Evolutionary conservation across 2,113 vertebrate genomes (phyloP), one percentile per base, ranked within the genome.

Genomic region (Hiodon tergisus): DNA sequence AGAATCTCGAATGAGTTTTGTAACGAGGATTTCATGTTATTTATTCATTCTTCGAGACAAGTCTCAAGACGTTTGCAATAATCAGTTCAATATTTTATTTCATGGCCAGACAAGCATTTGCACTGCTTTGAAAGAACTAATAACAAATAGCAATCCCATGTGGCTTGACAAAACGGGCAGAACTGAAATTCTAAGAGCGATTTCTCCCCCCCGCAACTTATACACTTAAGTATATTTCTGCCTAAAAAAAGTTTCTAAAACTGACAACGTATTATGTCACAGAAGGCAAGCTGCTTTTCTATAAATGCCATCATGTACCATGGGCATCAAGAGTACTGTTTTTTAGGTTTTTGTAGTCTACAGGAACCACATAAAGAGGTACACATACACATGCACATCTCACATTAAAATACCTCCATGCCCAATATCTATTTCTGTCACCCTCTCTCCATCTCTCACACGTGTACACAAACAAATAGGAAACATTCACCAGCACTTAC

Each of bases 381-480:
- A 48, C 62, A 66, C 13, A 6, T 31, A 67, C 62, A 9, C 13
- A 74, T 17, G 8, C 46, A 46, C 53, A 14, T 16, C n/a, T 52
- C 48, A 16, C 17, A 72, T 8, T 13, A 2, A 16, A 7, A 10
- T 48, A 2, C 10, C 65, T 14, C 6, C 13, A n/a, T 68, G 7
- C n/a, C 9, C n/a, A 50, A 9, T 52, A 10, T 4, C n/a, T 52
- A 17, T 60, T 66, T 51, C 10, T 14, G 17, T 7, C 8, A 47
- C 69, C 52, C n/a, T 46, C 60, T 62, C 5, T 53, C 16, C 16
- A 11, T 16, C 54, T 17, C 9, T 46, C 53, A 78, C 60, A 77
- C 54, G 66, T 66, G 75, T 59, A 66, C 75, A 76, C 13, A 75
- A 48, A 82, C 52, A 71, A 31, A 50, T 46, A 57, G 46, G 63